Evolutionary conservation across 2,113 vertebrate genomes (phyloP).

Genomic region (Ceyx cyanopectus): DNA sequence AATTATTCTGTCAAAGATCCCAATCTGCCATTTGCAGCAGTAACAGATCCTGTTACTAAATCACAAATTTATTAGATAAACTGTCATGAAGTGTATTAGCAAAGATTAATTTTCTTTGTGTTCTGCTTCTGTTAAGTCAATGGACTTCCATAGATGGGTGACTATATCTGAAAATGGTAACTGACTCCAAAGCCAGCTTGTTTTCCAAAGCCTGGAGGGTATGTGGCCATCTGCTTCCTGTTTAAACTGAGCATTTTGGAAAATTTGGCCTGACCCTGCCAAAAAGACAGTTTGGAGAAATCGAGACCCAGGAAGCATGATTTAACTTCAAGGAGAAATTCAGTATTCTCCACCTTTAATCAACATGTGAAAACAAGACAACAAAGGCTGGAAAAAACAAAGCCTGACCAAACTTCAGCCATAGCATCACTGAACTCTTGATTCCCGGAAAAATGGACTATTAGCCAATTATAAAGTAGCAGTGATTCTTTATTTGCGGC

Average conservation of each 20-base stretch:
- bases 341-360: neutral
- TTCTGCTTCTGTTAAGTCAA: neutral
- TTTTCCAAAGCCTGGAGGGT: slow-evolving; percentile 23
- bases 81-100: neutral
- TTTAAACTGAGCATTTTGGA: slow-evolving; percentile 30
- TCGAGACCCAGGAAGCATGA: neutral
- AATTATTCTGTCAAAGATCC: slow-evolving; percentile 25
- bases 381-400: neutral
- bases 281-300: neutral
- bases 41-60: slow-evolving; percentile 23
- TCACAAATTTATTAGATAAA: neutral
- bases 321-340: neutral
- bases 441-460: too few relatives aligned
- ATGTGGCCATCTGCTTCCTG: slow-evolving; percentile 52
- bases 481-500: too few relatives aligned
- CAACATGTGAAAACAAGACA: neutral
- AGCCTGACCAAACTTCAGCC: neutral
- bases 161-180: neutral
- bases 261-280: slow-evolving; percentile 47
- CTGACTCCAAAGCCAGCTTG: neutral
- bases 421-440: neutral
- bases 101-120: neutral
- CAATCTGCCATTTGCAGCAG: slow-evolving; percentile 4
- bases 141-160: neutral
- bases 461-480: too few relatives aligned